phyloP scores from a whole-genome alignment of 2,113 vertebrate species.

The Talpa occidentalis region DNA sequence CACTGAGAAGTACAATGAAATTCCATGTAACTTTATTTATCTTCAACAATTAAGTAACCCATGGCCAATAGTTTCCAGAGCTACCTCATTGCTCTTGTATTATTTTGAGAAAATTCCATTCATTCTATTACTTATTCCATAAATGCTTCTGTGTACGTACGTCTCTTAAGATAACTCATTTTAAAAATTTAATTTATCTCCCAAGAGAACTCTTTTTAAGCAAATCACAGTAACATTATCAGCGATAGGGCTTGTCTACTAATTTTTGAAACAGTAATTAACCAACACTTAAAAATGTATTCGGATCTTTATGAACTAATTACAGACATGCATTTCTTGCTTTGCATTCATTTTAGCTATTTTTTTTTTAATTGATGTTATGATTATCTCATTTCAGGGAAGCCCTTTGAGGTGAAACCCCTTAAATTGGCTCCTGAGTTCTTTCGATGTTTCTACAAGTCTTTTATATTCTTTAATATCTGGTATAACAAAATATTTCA shows the following conservation, averaged over 20 bases:
- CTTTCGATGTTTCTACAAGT: background rate
- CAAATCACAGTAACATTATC: background rate
- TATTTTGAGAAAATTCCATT: background rate
- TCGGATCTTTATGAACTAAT: conserved; percentile 24
- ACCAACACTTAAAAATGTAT: background rate
- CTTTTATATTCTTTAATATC: background rate
- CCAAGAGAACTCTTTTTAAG: background rate
- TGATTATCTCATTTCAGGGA: background rate
- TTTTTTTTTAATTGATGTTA: background rate
- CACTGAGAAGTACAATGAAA: background rate
- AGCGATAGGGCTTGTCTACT: no score
- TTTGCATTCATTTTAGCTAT: background rate
- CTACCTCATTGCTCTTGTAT: background rate
- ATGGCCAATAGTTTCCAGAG: background rate
- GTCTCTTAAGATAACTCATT: background rate
- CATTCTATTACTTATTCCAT: background rate
- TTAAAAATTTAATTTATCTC: no score
- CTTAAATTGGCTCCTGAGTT: background rate
- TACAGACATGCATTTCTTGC: background rate
- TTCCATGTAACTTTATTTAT: background rate
- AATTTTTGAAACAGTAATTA: background rate
- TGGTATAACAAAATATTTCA: background rate
- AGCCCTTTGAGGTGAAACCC: background rate
- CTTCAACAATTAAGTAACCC: background rate
- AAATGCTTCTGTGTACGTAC: background rate